These are phyloP conservation scores for Delphinapterus leucas DNA, from an alignment of 2,113 vertebrate species.

Conservation along the genomic window DNA sequence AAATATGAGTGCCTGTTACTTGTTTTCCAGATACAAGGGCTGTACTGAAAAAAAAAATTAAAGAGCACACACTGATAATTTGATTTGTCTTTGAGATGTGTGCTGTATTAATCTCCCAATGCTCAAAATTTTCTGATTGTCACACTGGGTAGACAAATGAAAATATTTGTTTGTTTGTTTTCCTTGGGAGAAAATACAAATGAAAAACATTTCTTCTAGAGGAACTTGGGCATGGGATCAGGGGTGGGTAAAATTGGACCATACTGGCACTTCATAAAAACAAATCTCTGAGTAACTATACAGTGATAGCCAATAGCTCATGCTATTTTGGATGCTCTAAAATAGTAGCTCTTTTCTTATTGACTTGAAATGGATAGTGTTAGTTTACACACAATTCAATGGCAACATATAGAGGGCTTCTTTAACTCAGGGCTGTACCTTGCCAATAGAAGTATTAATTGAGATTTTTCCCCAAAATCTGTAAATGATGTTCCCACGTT, in stretches of 20 bases:
- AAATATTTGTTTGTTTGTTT: not conserved
- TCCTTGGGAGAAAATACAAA: not conserved
- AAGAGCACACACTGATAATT: not conserved
- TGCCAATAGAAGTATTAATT: not conserved
- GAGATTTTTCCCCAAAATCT: not conserved
- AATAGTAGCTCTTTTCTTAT: not conserved
- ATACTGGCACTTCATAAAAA: not conserved
- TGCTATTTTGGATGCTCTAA: not conserved
- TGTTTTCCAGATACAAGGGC: not conserved
- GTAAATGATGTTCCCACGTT: not conserved
- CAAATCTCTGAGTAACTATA: not conserved
- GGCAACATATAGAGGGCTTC: not conserved
- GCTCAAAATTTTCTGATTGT: not conserved
- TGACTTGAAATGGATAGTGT: not conserved
- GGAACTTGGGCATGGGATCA: not conserved
- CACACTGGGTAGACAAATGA: not conserved
- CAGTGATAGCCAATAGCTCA: not conserved
- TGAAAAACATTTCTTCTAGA: not conserved
- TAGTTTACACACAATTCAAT: not conserved
- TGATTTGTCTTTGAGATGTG: not conserved
- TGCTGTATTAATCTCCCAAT: not conserved
- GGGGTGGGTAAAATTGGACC: not conserved
- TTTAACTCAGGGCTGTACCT: not conserved
- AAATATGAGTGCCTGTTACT: not conserved
- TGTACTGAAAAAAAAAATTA: not conserved